Percentiles rank a stretch among this genome's conserved stretches.
Conservation (phyloP, 2,888 invertebrate species). For the Chironomus riparius region DNA sequence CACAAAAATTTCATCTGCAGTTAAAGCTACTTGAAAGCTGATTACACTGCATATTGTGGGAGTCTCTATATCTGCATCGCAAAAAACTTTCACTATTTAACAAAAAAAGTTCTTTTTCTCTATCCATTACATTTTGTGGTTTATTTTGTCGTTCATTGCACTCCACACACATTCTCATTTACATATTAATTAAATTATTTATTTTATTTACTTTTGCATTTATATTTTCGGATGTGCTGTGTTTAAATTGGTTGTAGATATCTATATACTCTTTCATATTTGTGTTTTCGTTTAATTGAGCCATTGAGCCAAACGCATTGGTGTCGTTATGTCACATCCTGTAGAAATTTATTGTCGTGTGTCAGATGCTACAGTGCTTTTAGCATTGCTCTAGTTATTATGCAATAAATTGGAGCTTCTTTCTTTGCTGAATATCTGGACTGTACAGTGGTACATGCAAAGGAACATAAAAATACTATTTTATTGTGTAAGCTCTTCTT, state of each 20-base stretch:
- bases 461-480: neutral
- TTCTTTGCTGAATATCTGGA: neutral
- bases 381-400: neutral
- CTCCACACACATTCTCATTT: neutral
- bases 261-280: too few relatives aligned
- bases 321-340: neutral
- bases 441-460: neutral
- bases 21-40: too few relatives aligned
- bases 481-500: neutral
- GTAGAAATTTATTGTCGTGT: neutral
- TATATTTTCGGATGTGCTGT: neutral
- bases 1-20: neutral
- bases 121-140: neutral
- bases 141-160: neutral
- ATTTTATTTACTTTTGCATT: neutral
- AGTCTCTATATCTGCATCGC: neutral
- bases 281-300: neutral
- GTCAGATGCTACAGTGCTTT: neutral
- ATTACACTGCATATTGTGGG: neutral
- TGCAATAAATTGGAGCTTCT: neutral
- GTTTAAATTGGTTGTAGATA: too few relatives aligned
- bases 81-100: neutral
- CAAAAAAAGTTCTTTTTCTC: neutral
- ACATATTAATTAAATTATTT: neutral
- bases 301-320: neutral